Percentiles rank a stretch among this genome's conserved stretches.
These are phyloP conservation scores for Carcina quercana DNA, from an alignment of 2,888 invertebrate species.

Conservation along the genomic window DNA sequence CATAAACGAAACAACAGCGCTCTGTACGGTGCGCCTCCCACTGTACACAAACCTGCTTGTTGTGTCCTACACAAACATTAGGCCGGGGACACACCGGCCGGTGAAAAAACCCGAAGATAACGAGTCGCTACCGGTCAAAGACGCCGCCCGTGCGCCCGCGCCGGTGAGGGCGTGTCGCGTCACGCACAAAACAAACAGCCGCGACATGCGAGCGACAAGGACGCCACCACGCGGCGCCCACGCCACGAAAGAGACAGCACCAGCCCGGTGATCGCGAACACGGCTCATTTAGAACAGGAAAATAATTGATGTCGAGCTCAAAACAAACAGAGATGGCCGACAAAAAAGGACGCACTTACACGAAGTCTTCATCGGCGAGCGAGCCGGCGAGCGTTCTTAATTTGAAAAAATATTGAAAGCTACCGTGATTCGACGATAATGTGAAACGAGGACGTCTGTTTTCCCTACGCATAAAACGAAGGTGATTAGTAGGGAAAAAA, in stretches of 20 bases:
- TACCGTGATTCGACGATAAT: constrained; percentile 50
- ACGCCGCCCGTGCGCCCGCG: constrained; percentile 39
- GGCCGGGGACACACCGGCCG: constrained; percentile 57
- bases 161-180: constrained; percentile 57
- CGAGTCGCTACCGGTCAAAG: constrained; percentile 42
- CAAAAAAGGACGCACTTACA: constrained; percentile 65
- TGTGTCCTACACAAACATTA: constrained; percentile 63
- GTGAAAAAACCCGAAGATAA: constrained; percentile 58
- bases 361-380: constrained; percentile 61
- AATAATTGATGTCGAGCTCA: constrained; percentile 70
- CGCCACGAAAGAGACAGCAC: constrained; percentile 32
- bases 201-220: constrained; percentile 35
- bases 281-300: constrained; percentile 66
- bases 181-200: constrained; percentile 45
- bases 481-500: constrained; percentile 41
- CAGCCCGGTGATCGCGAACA: constrained; percentile 50
- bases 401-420: constrained; percentile 53
- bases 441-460: constrained; percentile 40
- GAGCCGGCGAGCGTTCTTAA: constrained; percentile 45
- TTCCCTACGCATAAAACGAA: constrained; percentile 28
- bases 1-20: constrained; percentile 43
- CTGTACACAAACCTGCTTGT: constrained; percentile 54
- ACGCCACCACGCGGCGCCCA: constrained; percentile 12
- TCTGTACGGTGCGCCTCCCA: constrained; percentile 41
- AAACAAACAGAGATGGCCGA: constrained; percentile 72